Evolutionary conservation across 2,113 vertebrate genomes (phyloP), one percentile per base, ranked within the genome.

Genomic region (Gallinago undulata): DNA sequence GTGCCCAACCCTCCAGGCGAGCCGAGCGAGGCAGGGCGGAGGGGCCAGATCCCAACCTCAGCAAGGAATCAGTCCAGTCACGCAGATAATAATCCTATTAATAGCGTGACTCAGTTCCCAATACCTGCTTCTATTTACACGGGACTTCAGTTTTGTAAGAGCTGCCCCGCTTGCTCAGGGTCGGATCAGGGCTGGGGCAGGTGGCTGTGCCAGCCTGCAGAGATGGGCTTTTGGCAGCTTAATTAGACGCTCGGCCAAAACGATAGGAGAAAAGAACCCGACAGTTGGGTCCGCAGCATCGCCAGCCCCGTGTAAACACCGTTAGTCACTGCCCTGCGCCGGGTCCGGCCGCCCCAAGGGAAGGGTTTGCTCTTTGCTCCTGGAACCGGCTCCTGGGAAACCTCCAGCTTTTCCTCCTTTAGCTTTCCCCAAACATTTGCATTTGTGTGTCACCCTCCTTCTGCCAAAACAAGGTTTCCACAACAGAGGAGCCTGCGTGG

Each of bases 21-120:
- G 74, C 57, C 0, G 0, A 35, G 37, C 3, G 9, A 77, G 11
- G 76, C 39, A 69, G 75, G 57, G 48, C 27, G 23, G 35, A 73
- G 70, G 63, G 67, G 68, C 45, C 63, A 73, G 56, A 73, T 28
- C 62, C 80, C 66, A 55, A 70, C 33, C 48, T 68, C 81, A 79
- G 59, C 84, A 75, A 94, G 31, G 75, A 91, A 72, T 84, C 48
- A 43, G 70, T n/a, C 62, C 69, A 53, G 78, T 94, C 96, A 90
- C 1, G 24, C 82, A 57, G 11, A 3, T 6, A 80, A 69, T 11
- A 69, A 82, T 19, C 37, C 85, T 48, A 16, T 23, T 60, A 87
- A 90, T 21, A n/a, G 67, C 45, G 0, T 96, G 96, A 95, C 90
- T 97, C 92, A 93, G 88, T 24, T 41, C 63, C 67, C 28, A 91